These are phyloP conservation scores for Thamnophis sirtalis DNA, from an alignment of 2,113 vertebrate species.

Conservation along the genomic window DNA sequence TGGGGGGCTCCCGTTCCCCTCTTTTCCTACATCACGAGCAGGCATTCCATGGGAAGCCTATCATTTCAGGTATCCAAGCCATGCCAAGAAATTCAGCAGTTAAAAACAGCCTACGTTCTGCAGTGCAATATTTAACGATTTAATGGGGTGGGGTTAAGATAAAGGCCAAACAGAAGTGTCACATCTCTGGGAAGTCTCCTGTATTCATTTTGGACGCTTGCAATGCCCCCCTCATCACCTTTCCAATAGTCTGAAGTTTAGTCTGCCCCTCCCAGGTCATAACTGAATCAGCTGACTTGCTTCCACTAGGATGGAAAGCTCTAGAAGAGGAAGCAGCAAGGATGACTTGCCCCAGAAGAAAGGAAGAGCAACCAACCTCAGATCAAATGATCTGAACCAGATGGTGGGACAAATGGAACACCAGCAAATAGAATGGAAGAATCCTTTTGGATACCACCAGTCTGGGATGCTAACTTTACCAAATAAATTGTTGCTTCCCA, in stretches of 20 bases:
- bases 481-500: neutral
- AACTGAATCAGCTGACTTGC: neutral
- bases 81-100: neutral
- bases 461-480: neutral
- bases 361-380: fast-evolving
- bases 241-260: neutral
- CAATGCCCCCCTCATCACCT: neutral
- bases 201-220: neutral
- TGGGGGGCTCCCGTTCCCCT: neutral
- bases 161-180: neutral
- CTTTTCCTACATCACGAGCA: neutral
- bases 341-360: neutral
- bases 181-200: neutral
- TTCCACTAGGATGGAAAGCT: neutral
- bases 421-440: neutral
- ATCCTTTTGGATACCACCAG: neutral
- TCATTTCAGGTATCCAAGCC: neutral
- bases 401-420: neutral
- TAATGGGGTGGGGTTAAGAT: neutral
- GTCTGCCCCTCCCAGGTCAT: neutral
- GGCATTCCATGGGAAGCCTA: neutral
- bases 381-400: neutral
- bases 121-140: neutral
- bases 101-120: neutral
- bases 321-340: neutral